Conservation (phyloP, 1,140 invertebrate species). For the Micrasema minimum region DNA sequence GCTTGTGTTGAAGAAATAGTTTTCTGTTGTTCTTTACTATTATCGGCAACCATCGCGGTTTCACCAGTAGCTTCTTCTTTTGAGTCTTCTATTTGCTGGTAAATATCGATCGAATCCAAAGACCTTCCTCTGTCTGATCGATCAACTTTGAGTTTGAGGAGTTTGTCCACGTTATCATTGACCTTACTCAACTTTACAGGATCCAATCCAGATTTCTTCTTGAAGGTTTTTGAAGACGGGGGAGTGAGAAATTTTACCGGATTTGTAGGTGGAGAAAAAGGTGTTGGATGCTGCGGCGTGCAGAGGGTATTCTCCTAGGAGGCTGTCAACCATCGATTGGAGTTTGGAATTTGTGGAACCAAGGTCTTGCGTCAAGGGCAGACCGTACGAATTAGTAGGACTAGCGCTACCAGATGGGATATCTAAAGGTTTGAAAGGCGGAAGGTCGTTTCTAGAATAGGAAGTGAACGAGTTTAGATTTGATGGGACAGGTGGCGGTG, state of each 20-base stretch:
- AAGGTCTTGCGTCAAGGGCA: slow-evolving; percentile 36
- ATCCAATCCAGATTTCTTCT: slow-evolving; percentile 24
- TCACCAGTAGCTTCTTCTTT: slow-evolving; percentile 30
- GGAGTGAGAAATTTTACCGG: background rate
- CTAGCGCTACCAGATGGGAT: background rate
- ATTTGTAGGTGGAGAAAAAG: background rate
- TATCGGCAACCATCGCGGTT: background rate
- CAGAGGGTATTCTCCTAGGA: slow-evolving; percentile 20
- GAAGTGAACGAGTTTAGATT: slow-evolving; percentile 35
- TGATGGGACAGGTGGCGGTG: slow-evolving; percentile 39
- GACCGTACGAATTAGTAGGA: slow-evolving; percentile 45
- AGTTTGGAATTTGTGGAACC: slow-evolving; percentile 17
- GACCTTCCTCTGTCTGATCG: slow-evolving; percentile 29
- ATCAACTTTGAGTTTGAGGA: slow-evolving; percentile 34
- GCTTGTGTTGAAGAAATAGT: no score
- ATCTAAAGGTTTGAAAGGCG: slow-evolving; percentile 46
- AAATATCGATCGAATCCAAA: slow-evolving; percentile 19
- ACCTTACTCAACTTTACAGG: slow-evolving; percentile 44
- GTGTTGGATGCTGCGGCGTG: slow-evolving; percentile 36
- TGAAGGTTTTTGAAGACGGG: background rate
- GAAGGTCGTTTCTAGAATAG: slow-evolving; percentile 36
- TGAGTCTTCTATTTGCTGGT: slow-evolving; percentile 29
- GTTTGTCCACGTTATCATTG: slow-evolving; percentile 40
- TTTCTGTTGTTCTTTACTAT: slow-evolving; percentile 3
- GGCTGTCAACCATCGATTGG: slow-evolving; percentile 47